phyloP scores from a whole-genome alignment of 1,140 invertebrate species.

The Mamestra configurata region DNA sequence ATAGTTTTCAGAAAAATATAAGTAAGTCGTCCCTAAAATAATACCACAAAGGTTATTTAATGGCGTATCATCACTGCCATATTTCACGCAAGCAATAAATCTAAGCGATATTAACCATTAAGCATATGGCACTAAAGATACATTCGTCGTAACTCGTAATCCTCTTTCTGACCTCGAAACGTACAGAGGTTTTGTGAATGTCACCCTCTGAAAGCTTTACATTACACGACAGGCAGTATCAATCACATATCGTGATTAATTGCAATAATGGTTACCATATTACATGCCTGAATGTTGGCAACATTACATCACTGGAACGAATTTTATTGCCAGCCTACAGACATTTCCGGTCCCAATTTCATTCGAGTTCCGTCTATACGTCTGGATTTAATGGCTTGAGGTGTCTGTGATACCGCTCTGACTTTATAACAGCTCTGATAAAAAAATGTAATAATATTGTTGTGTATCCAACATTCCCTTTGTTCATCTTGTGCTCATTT shows the following conservation, averaged over 20 bases:
- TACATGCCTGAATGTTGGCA: not conserved
- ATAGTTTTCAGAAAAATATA: not conserved
- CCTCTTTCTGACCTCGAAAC: constrained; percentile 13
- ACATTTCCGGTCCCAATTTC: constrained; percentile 16
- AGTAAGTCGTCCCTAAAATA: not conserved
- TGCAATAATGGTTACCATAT: not conserved
- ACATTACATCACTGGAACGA: constrained; percentile 17
- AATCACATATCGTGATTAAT: constrained; percentile 40
- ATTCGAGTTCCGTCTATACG: not conserved
- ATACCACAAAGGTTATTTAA: not conserved
- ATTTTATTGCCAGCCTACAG: constrained; percentile 29
- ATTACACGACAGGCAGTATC: not conserved
- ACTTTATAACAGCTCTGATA: not conserved
- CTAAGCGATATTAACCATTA: constrained; percentile 22
- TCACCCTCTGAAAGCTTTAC: constrained; percentile 19
- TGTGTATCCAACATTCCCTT: not conserved
- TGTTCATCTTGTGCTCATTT: constrained; percentile 4
- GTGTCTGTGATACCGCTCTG: constrained; percentile 15
- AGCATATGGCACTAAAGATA: not conserved
- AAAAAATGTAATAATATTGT: constrained; percentile 12
- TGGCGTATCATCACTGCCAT: not conserved
- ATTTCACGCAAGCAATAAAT: constrained; percentile 6
- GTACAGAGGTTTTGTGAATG: constrained; percentile 22
- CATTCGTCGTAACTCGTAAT: not conserved
- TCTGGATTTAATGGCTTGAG: constrained; percentile 8